phyloP scores from a whole-genome alignment of 2,888 invertebrate species.

The Leucophora obtusa region DNA sequence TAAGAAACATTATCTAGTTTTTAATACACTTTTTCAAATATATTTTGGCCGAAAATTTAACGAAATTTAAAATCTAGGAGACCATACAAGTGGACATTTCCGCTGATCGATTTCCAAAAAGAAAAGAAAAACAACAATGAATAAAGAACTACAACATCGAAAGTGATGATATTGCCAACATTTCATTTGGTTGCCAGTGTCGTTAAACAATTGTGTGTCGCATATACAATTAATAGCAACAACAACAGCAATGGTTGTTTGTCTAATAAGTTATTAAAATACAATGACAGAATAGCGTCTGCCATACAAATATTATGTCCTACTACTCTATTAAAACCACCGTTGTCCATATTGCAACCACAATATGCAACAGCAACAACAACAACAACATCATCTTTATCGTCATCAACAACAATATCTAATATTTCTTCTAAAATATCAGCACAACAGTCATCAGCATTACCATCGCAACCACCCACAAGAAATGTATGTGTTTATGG shows the following conservation, averaged over 20 bases:
- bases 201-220: conserved; percentile 69
- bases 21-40: too few species aligned
- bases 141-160: conserved; percentile 5
- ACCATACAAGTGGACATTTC: too few species aligned
- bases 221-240: neutral
- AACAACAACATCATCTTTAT: too few species aligned
- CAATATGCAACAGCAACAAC: neutral
- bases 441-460: conserved; percentile 12
- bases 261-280: too few species aligned
- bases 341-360: conserved; percentile 9
- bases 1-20: too few species aligned
- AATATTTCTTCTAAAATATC: too few species aligned
- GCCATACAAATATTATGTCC: conserved; percentile 25
- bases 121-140: too few species aligned
- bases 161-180: conserved; percentile 71
- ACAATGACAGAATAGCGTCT: neutral
- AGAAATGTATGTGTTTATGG: conserved; percentile 23
- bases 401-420: too few species aligned
- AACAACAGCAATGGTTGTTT: too few species aligned
- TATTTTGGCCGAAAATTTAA: too few species aligned
- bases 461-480: conserved; percentile 12
- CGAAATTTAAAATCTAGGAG: too few species aligned
- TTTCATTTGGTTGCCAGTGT: conserved; percentile 70
- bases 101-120: too few species aligned
- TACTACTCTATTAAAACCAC: conserved; percentile 11